Base-by-base conservation (phyloP, 2,113 vertebrate genomes). In the Tupaia chinensis region DNA sequence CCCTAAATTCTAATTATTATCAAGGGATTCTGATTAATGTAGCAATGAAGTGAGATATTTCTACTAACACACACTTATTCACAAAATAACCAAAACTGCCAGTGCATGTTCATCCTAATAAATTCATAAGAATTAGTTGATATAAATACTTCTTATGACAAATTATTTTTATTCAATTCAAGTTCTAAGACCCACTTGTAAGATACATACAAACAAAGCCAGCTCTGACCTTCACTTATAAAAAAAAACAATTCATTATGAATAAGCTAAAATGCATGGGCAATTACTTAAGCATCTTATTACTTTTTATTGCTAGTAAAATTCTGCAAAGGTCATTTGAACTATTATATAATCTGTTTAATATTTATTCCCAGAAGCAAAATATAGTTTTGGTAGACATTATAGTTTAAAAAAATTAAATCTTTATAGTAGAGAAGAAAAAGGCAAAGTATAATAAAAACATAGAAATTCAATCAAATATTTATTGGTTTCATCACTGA, bases 1-100 rank as follows among this genome's bases (percentile, higher is more conserved):
- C 89, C 22, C 25, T 85, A 22, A 94, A 95, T 94, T 93, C 53
- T 66, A 92, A 94, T 88, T 73, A 81, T 93, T 95, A 91, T 63
- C 34, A 95, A 87, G 16, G 16, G 58, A 82, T 95, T 92, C 14
- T 86, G 20, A 72, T 80, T 85, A 95, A 95, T 95, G 10, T 19
- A 92, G 90, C 23, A 94, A 81, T 58, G 80, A 83, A 7, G 20
- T 90, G 72, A 25, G 11, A 92, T 88, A 14, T 85, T 92, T 93
- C 56, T 92, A 53, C 27, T 3, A 44, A 87, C 8, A 69, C 29
- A 86, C 22, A 84, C 94, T 96, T 89, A 96, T 76, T 89, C 44
- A 73, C 9, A 61, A 68, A n/a, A 82, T 70, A 91, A 94, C 27
- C 68, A 80, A 93, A 96, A 95, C 23, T 84, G 65, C 84, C 23